phyloP scores from a whole-genome alignment of 2,797 vertebrate genomes.

The Myripristis jacobus region DNA sequence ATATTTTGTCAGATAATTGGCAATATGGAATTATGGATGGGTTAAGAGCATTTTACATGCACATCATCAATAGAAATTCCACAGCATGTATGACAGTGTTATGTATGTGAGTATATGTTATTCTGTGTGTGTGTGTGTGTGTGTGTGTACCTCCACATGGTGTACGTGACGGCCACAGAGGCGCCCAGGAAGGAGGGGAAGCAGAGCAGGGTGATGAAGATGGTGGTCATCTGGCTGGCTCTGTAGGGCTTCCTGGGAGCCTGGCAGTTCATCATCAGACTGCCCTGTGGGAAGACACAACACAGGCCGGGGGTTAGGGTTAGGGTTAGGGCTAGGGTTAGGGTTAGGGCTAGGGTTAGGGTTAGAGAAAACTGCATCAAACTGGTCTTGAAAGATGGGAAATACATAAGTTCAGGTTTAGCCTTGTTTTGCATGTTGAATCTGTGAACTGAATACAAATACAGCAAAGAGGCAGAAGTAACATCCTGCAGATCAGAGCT shows the following conservation, averaged over 20 bases:
- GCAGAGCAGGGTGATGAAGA: constrained; percentile 93
- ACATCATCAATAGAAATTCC: too few relatives aligned
- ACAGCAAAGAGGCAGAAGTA: too few relatives aligned
- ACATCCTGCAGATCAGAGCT: too few relatives aligned
- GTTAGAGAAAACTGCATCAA: not conserved
- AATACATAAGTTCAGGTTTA: too few relatives aligned
- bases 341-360: too few relatives aligned
- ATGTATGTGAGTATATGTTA: constrained; percentile 4
- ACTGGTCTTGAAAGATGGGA: not conserved
- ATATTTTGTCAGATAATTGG: too few relatives aligned
- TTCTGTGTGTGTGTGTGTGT: constrained; percentile 20
- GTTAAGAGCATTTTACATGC: too few relatives aligned
- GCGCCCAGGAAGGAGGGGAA: constrained; percentile 92
- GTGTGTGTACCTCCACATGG: constrained; percentile 88
- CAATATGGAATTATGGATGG: too few relatives aligned
- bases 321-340: too few relatives aligned
- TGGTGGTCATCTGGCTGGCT: constrained; percentile 91
- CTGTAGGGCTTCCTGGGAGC: constrained; percentile 90
- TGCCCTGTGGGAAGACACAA: constrained; percentile 80
- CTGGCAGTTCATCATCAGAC: constrained; percentile 95
- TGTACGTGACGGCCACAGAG: constrained; percentile 88
- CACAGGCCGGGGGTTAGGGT: constrained; percentile 10
- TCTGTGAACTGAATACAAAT: too few relatives aligned
- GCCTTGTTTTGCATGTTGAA: too few relatives aligned
- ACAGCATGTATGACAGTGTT: too few relatives aligned